Percentiles rank a stretch among this genome's conserved stretches.
These are phyloP conservation scores for Ageneiosus marmoratus DNA, from an alignment of 2,113 vertebrate genomes.

Conservation along the genomic window DNA sequence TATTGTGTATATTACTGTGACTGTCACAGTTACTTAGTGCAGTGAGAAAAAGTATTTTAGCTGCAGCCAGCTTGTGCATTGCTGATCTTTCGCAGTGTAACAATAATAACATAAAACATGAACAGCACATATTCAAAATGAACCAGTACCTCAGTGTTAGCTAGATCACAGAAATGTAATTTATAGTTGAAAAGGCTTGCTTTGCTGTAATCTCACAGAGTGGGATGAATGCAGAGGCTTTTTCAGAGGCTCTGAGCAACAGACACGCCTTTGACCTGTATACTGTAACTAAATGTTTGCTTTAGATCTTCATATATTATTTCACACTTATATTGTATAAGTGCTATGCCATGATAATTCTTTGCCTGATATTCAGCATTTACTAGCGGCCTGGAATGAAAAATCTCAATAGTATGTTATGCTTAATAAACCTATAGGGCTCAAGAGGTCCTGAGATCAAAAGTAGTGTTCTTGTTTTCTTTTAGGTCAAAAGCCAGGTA, in stretches of 20 bases:
- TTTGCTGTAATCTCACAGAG: neutral
- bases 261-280: neutral
- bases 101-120: neutral
- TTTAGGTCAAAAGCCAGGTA: constrained; percentile 61
- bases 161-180: neutral
- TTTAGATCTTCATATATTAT: neutral
- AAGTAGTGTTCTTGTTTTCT: constrained; percentile 1
- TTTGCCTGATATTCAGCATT: neutral
- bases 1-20: neutral
- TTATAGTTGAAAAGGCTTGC: neutral
- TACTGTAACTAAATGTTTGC: neutral
- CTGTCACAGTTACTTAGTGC: neutral
- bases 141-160: neutral
- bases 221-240: neutral
- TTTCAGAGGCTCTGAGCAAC: neutral
- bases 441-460: neutral
- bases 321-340: neutral
- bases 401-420: neutral
- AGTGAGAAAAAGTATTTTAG: neutral
- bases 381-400: neutral
- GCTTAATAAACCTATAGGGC: neutral
- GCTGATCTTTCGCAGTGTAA: neutral
- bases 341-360: neutral
- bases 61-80: neutral
- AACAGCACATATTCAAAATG: neutral